Conservation (phyloP, 2,113 vertebrate genomes). For the Malurus elegans region DNA sequence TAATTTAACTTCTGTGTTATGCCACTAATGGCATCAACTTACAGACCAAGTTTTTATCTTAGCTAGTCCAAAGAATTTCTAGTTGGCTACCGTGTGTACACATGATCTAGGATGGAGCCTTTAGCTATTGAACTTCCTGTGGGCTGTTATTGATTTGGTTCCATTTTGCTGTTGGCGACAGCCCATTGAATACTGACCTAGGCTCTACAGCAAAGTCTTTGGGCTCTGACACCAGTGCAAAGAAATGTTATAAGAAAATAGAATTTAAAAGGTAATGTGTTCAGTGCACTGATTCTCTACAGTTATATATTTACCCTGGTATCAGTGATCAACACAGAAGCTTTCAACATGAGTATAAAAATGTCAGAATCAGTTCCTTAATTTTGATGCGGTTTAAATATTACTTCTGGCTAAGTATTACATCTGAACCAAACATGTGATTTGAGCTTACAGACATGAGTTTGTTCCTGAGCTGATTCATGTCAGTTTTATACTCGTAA, state of each 20-base stretch:
- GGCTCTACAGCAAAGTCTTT: neutral
- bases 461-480: conserved; percentile 28
- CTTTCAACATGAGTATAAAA: neutral
- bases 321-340: conserved; percentile 26
- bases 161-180: neutral
- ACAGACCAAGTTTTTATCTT: neutral
- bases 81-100: neutral
- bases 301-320: conserved; percentile 2
- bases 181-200: neutral
- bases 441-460: conserved; percentile 16
- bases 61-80: neutral
- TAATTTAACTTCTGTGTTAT: neutral
- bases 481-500: conserved; percentile 16
- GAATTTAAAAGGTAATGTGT: neutral
- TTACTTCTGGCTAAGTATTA: conserved; percentile 55
- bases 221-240: neutral
- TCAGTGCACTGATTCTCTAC: neutral
- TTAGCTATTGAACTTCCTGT: conserved; percentile 29
- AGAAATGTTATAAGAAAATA: neutral
- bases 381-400: conserved; percentile 42
- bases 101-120: neutral
- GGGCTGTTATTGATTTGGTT: neutral
- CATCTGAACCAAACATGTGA: conserved; percentile 18
- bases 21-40: neutral
- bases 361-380: conserved; percentile 36